Base-by-base conservation (phyloP, 2,888 invertebrate genomes). In the Spodoptera picta region DNA sequence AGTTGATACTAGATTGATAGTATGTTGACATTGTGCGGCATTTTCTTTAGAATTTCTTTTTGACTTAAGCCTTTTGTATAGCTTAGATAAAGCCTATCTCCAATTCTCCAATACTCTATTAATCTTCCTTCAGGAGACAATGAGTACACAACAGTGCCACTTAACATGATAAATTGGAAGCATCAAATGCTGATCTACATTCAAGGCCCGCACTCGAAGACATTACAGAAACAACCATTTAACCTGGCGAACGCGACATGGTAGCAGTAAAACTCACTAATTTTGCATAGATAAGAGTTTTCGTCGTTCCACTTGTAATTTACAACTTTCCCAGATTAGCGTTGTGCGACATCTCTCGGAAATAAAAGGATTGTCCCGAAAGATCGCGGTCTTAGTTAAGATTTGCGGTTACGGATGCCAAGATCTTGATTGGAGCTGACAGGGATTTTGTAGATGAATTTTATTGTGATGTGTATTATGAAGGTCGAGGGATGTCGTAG, bases 221-320 rank as follows among this genome's bases (percentile, higher is more conserved):
- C 63, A 63, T 65, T 70, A 67, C 77, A 65, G 52, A 77, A 78
- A 74, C 80, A 78, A 79, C 60, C 60, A 48, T 66, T 78, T 79
- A 78, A 80, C 79, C 80, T 79, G 76, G 69, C 69, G 74, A 61
- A 58, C 71, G 52, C 14, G 60, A 71, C 66, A 71, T 55, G 45
- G 67, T 49, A 54, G 73, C 68, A 71, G 71, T 79, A 76, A 79
- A 79, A 79, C 78, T 83, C 83, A 78, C 83, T 83, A 84, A 85
- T 84, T 85, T 85, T 78, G 78, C 83, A 85, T 84, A 85, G 85
- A 85, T 85, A 85, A 85, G 85, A 79, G 65, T 69, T 66, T 69
- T 62, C 79, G 75, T 47, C 70, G 80, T 78, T 79, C 71, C 70
- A 59, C 65, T 36, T 57, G 72, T 80, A 79, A 85, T 84, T 83